Evolutionary conservation across 2,888 invertebrate genomes (phyloP).

Genomic region (Limenitis camilla): DNA sequence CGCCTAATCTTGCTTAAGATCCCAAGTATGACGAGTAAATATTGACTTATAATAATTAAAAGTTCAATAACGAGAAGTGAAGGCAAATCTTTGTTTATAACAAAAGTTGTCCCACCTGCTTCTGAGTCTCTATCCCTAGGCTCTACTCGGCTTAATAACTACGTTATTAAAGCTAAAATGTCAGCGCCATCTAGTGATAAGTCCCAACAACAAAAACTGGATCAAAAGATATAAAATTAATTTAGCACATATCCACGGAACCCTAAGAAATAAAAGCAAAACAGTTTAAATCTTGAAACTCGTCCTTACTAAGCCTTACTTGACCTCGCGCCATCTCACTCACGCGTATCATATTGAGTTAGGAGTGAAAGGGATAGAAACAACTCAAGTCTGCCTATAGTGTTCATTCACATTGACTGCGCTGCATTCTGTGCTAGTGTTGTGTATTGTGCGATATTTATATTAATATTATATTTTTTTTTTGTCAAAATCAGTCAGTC

Average conservation of each 20-base stretch:
- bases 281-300: conserved; percentile 23
- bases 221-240: background rate
- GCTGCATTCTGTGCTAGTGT: conserved; percentile 64
- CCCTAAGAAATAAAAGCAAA: background rate
- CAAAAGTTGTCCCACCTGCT: too few species aligned
- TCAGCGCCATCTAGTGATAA: too few species aligned
- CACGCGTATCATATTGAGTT: conserved; percentile 1
- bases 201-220: too few species aligned
- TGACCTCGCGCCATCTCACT: conserved; percentile 36
- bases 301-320: conserved; percentile 45
- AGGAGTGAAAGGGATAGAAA: conserved; percentile 32
- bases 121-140: too few species aligned
- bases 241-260: background rate
- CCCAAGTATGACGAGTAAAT: too few species aligned
- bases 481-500: too few species aligned
- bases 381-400: conserved; percentile 40
- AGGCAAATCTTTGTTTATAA: too few species aligned
- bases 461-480: conserved; percentile 22
- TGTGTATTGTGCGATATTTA: conserved; percentile 23
- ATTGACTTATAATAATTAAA: too few species aligned
- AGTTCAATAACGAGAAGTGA: too few species aligned
- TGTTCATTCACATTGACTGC: conserved; percentile 67
- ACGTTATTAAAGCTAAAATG: too few species aligned
- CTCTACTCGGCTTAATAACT: too few species aligned
- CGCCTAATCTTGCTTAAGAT: too few species aligned